These are phyloP conservation scores for Tauraco erythrolophus DNA, from an alignment of 2,113 vertebrate species.

Conservation along the genomic window DNA sequence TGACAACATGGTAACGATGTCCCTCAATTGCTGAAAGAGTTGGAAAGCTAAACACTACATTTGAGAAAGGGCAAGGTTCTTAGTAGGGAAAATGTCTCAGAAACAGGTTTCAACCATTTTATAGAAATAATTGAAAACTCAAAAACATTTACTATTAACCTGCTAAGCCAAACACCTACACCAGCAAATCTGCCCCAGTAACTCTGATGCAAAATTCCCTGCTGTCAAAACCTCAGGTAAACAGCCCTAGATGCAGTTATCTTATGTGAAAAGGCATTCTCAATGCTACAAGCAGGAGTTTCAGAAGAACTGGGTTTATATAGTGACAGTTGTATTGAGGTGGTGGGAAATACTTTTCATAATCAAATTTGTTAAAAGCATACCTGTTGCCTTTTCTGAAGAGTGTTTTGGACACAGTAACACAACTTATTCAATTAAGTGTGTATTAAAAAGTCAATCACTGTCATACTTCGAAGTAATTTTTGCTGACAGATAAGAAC, in stretches of 20 bases:
- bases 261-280: neutral
- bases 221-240: neutral
- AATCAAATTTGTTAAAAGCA: neutral
- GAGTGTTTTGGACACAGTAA: neutral
- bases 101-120: neutral
- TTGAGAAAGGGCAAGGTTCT: neutral
- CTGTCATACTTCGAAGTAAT: neutral
- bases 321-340: neutral
- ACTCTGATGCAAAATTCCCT: neutral
- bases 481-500: neutral
- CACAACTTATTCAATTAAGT: neutral
- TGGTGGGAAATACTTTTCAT: neutral
- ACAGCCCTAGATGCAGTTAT: neutral
- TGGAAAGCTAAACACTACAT: neutral
- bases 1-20: neutral
- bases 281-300: neutral
- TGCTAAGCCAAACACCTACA: neutral
- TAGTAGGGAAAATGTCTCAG: neutral
- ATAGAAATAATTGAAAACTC: neutral
- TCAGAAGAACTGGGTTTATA: neutral
- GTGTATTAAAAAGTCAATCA: neutral
- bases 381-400: neutral
- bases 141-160: neutral
- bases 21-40: neutral
- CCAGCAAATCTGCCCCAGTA: neutral